phyloP scores from a whole-genome alignment of 2,113 vertebrate genomes.

The Perca fluviatilis region DNA sequence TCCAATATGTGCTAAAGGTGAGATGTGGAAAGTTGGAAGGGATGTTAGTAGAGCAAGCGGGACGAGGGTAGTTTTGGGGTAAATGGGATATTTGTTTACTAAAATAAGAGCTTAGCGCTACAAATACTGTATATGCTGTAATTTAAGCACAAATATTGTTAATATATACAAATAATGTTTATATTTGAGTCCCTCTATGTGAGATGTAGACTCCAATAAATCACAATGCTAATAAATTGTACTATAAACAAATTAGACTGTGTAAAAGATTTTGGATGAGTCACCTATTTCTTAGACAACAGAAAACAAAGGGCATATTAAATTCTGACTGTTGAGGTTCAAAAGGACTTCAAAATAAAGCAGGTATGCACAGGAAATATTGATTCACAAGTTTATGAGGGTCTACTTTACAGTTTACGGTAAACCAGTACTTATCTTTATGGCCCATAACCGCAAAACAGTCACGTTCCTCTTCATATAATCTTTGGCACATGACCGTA shows the following conservation, averaged over 20 bases:
- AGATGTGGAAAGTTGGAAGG: neutral
- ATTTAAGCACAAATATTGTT: neutral
- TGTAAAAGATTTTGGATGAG: neutral
- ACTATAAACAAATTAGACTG: neutral
- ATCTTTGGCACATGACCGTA: slow-evolving; percentile 5
- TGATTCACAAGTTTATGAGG: slow-evolving; percentile 18
- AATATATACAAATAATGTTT: neutral
- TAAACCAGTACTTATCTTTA: slow-evolving; percentile 59
- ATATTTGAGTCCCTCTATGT: neutral
- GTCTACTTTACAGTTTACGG: slow-evolving; percentile 26
- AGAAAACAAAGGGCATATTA: neutral
- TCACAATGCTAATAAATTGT: neutral
- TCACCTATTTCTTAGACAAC: neutral
- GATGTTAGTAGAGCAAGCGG: neutral
- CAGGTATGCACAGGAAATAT: slow-evolving; percentile 11
- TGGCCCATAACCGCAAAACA: slow-evolving; percentile 9
- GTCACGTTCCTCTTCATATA: slow-evolving; percentile 9
- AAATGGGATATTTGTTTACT: neutral
- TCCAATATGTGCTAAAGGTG: neutral
- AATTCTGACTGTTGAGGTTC: neutral
- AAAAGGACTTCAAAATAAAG: slow-evolving; percentile 18
- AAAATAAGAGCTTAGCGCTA: neutral
- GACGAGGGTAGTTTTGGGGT: neutral
- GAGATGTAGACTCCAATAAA: neutral
- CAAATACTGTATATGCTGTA: neutral